Evolutionary conservation across 2,888 invertebrate genomes (phyloP).

Genomic region (Tetramorium bicarinatum): DNA sequence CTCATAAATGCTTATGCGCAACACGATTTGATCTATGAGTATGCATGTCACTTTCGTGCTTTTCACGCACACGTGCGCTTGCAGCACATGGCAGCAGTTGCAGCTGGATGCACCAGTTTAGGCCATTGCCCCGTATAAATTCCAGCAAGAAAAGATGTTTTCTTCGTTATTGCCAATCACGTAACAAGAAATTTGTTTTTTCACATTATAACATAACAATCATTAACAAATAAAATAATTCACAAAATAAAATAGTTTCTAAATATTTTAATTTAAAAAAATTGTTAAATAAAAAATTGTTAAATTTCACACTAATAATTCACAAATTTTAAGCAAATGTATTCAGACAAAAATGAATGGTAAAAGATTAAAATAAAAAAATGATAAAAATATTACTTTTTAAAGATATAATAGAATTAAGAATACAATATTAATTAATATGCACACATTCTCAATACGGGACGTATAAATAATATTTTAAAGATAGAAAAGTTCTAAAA

Average conservation of each 20-base stretch:
- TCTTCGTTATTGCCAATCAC: not conserved
- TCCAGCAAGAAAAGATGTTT: constrained; percentile 59
- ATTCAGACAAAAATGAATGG: not conserved
- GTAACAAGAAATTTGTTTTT: not conserved
- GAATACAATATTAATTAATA: not conserved
- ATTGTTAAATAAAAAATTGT: not conserved
- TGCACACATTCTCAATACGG: not conserved
- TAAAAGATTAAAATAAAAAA: not conserved
- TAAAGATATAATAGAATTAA: not conserved
- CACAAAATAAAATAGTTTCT: not conserved
- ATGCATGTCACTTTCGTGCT: constrained; percentile 12
- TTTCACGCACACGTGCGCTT: constrained; percentile 19
- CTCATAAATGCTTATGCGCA: constrained; percentile 12
- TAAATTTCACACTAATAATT: not conserved
- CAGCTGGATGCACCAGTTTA: constrained; percentile 67
- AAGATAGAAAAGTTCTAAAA: not conserved
- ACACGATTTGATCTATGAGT: constrained; percentile 15
- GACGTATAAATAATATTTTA: not conserved
- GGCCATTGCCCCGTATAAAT: constrained; percentile 78
- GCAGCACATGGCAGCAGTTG: constrained; percentile 61
- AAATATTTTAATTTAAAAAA: constrained; percentile 1
- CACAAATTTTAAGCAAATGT: not conserved
- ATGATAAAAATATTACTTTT: not conserved
- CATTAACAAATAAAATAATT: not conserved
- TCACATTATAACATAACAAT: not conserved